Evolutionary conservation across 2,113 vertebrate species (phyloP).

Genomic region (Dryoscopus gambensis): DNA sequence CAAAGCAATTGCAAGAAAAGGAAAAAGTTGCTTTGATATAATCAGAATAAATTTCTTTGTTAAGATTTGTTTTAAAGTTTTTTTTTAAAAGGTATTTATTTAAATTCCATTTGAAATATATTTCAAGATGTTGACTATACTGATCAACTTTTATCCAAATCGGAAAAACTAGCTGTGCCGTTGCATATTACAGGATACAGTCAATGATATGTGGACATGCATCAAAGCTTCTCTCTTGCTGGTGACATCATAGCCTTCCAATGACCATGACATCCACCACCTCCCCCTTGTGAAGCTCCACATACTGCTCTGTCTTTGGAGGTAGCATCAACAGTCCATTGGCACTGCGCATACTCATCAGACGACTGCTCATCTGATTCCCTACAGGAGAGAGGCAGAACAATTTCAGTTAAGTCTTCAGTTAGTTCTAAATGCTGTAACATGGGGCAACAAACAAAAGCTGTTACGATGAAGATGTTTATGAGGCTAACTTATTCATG

Average conservation of each 20-base stretch:
- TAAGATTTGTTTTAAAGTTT: slow-evolving; percentile 93
- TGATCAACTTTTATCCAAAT: slow-evolving; percentile 98
- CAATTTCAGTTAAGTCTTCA: not conserved
- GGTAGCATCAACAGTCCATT: slow-evolving; percentile 99
- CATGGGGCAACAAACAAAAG: fast-evolving
- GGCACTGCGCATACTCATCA: slow-evolving; percentile 99
- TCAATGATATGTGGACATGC: slow-evolving; percentile 99
- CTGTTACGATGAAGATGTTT: not conserved
- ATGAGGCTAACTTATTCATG: not conserved
- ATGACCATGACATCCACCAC: slow-evolving; percentile 99
- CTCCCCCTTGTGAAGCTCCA: slow-evolving; percentile 99
- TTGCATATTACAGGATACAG: slow-evolving; percentile 99
- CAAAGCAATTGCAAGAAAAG: slow-evolving; percentile 99
- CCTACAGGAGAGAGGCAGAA: slow-evolving; percentile 70
- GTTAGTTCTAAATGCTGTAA: not conserved
- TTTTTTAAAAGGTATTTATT: slow-evolving; percentile 96
- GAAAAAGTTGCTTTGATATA: slow-evolving; percentile 99
- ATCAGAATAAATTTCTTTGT: slow-evolving; percentile 99
- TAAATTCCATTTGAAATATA: slow-evolving; percentile 93
- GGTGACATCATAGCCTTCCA: slow-evolving; percentile 96
- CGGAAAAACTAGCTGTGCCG: slow-evolving; percentile 99
- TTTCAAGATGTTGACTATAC: slow-evolving; percentile 99
- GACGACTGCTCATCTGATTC: slow-evolving; percentile 98
- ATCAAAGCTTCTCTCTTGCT: slow-evolving; percentile 86
- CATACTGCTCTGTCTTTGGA: slow-evolving; percentile 99